Conservation (phyloP, 2,888 invertebrate genomes). For the Chymomyza caudatula region DNA sequence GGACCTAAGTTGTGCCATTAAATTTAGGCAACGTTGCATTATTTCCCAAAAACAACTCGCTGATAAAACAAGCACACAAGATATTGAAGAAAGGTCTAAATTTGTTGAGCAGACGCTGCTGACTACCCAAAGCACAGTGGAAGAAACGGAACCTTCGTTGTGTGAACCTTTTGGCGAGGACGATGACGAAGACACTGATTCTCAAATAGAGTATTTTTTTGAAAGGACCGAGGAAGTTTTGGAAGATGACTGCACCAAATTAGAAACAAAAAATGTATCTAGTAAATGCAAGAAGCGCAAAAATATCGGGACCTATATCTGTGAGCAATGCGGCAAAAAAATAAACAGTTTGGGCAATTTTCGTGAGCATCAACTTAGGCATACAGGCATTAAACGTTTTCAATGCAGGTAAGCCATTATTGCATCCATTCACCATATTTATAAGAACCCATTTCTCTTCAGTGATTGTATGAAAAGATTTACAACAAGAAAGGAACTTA, state of each 20-base stretch:
- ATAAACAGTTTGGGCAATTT: conserved; percentile 25
- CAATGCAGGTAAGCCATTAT: conserved; percentile 20
- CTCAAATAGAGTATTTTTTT: conserved; percentile 10
- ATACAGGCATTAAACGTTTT: conserved; percentile 32
- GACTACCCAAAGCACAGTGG: not conserved
- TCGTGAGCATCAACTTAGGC: conserved; percentile 30
- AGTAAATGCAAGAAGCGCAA: not conserved
- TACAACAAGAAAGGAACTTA: conserved; percentile 33
- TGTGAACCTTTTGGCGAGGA: not conserved
- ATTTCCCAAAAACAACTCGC: conserved; percentile 34
- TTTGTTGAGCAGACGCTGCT: not conserved
- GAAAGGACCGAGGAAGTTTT: not conserved
- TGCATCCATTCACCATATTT: too few relatives aligned
- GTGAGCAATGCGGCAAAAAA: conserved; percentile 29
- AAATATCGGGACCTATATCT: not conserved
- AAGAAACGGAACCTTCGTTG: not conserved
- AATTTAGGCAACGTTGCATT: conserved; percentile 45
- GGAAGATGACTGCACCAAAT: not conserved
- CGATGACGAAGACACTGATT: conserved; percentile 7
- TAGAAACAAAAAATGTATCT: not conserved
- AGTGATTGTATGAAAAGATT: conserved; percentile 37
- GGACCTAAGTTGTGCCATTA: conserved; percentile 29
- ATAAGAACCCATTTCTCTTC: too few relatives aligned
- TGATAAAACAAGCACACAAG: not conserved
- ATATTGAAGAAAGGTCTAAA: not conserved